Percentiles rank a stretch among this genome's conserved stretches.
These are phyloP conservation scores for Entomobrya proxima DNA, from an alignment of 2,888 invertebrate species.

Conservation along the genomic window DNA sequence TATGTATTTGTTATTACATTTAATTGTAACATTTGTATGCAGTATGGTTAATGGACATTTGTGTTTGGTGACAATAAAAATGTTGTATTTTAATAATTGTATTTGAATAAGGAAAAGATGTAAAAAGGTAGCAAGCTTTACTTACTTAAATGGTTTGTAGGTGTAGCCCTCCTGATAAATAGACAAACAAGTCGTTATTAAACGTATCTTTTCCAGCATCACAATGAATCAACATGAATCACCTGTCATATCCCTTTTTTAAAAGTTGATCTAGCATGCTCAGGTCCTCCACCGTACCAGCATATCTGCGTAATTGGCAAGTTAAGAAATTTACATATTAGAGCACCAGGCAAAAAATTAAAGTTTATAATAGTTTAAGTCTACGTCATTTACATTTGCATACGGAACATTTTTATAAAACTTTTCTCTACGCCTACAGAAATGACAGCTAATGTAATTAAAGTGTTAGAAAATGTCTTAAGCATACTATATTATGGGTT, in stretches of 20 bases:
- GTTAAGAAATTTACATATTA: slow-evolving; percentile 57
- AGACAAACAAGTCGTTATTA: too few relatives aligned
- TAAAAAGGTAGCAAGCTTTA: slow-evolving; percentile 40
- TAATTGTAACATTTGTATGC: too few relatives aligned
- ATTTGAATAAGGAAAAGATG: neutral
- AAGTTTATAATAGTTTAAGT: neutral
- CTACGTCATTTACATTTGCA: slow-evolving; percentile 34
- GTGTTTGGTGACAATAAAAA: too few relatives aligned
- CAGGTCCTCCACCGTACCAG: slow-evolving; percentile 77
- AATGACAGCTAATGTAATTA: slow-evolving; percentile 10
- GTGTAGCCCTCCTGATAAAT: slow-evolving; percentile 79
- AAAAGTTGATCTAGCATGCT: slow-evolving; percentile 78
- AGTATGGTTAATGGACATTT: too few relatives aligned
- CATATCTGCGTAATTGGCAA: slow-evolving; percentile 74
- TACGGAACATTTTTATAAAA: slow-evolving; percentile 12
- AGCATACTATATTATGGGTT: neutral
- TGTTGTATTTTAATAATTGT: too few relatives aligned
- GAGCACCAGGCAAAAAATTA: slow-evolving; percentile 20
- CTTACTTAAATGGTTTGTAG: slow-evolving; percentile 79
- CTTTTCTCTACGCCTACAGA: neutral
- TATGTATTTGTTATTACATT: too few relatives aligned
- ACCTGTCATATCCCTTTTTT: slow-evolving; percentile 78
- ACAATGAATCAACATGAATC: too few relatives aligned
- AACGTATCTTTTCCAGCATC: too few relatives aligned
- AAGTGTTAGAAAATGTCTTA: neutral